These are phyloP conservation scores for Dromaius novaehollandiae DNA, from an alignment of 2,113 vertebrate species.

Conservation along the genomic window DNA sequence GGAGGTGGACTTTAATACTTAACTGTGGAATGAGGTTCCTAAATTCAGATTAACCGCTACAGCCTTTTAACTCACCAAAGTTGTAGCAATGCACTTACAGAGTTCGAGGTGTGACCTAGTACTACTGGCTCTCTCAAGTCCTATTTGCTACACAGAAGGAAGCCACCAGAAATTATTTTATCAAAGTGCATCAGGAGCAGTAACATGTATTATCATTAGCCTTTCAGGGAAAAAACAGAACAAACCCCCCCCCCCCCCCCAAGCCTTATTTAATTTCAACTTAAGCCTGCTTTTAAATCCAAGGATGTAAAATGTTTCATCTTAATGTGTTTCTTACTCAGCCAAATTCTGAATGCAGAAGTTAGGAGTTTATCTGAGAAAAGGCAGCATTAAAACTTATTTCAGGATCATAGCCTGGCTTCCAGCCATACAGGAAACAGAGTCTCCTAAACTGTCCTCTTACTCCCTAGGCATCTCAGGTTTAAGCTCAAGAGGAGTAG, in stretches of 20 bases:
- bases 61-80: neutral
- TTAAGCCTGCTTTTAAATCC: neutral
- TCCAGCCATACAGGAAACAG: constrained; percentile 20
- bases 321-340: neutral
- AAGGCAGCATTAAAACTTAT: neutral
- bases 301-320: neutral
- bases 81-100: neutral
- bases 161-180: neutral
- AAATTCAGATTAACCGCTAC: neutral
- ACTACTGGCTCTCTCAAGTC: neutral
- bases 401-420: neutral
- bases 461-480: neutral
- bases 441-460: neutral
- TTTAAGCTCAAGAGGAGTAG: constrained; percentile 40
- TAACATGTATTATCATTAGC: neutral
- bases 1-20: neutral
- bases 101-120: neutral
- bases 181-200: neutral
- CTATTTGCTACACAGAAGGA: neutral
- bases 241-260: neutral
- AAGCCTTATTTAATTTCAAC: neutral
- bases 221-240: neutral
- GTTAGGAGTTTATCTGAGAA: neutral
- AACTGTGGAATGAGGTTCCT: neutral
- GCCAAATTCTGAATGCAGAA: neutral